phyloP scores from a whole-genome alignment of 2,888 invertebrate species.

The Gasteruption jaculator region DNA sequence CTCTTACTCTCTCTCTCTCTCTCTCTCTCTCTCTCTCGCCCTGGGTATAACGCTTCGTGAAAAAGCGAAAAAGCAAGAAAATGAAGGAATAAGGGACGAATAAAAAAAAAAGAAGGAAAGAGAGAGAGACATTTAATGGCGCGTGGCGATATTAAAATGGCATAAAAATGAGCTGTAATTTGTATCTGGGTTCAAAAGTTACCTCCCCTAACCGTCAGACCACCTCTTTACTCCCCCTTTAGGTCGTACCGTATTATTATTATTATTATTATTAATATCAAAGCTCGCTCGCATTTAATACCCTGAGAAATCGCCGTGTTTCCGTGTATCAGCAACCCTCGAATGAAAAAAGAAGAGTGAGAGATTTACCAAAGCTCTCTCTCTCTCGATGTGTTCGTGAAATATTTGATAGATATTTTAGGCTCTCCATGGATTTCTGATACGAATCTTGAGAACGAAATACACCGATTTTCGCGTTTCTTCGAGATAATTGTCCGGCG shows the following conservation, averaged over 20 bases:
- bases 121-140: conserved; percentile 47
- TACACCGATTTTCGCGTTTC: conserved; percentile 13
- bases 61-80: neutral
- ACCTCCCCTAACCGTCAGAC: conserved; percentile 27
- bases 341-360: too few species aligned
- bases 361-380: conserved; percentile 30
- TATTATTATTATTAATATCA: conserved; percentile 48
- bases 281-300: conserved; percentile 45
- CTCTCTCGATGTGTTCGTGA: conserved; percentile 18
- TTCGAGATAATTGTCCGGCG: conserved; percentile 18
- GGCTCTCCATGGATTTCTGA: conserved; percentile 6
- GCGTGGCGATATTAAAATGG: conserved; percentile 52
- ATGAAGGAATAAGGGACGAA: neutral
- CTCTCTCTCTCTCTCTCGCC: too few species aligned
- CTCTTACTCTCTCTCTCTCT: too few species aligned
- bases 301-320: conserved; percentile 43
- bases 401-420: conserved; percentile 14
- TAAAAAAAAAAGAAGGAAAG: conserved; percentile 10
- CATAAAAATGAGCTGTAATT: conserved; percentile 52
- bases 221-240: conserved; percentile 8
- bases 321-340: too few species aligned
- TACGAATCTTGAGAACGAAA: conserved; percentile 13
- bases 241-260: conserved; percentile 37
- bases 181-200: conserved; percentile 48
- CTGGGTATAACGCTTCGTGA: too few species aligned